phyloP scores from a whole-genome alignment of 2,797 vertebrate species.

The Furcifer pardalis region DNA sequence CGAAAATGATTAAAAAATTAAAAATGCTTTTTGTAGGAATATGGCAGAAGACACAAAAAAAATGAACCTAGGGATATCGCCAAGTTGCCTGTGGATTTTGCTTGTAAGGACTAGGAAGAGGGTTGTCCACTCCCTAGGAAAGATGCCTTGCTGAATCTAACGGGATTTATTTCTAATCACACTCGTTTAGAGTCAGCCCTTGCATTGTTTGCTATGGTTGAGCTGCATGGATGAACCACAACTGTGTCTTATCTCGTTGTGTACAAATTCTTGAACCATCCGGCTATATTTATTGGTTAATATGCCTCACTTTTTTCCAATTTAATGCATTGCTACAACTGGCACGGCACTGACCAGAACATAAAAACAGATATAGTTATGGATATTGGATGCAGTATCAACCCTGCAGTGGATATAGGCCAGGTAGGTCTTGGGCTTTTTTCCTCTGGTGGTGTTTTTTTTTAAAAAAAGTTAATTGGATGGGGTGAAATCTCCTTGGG shows the following conservation, averaged over 20 bases:
- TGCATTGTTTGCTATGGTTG: not conserved
- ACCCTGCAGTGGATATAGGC: slow-evolving; percentile 78
- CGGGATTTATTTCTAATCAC: not conserved
- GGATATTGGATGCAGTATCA: slow-evolving; percentile 77
- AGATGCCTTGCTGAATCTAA: too few species aligned
- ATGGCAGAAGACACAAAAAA: too few species aligned
- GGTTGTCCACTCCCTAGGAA: too few species aligned
- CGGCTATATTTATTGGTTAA: not conserved
- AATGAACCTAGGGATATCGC: too few species aligned
- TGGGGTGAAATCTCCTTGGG: not conserved
- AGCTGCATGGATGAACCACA: not conserved
- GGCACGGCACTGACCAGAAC: slow-evolving; percentile 67
- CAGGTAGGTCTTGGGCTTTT: slow-evolving; percentile 70
- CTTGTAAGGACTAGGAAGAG: too few species aligned
- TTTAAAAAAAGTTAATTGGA: too few species aligned
- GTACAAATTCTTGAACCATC: not conserved
- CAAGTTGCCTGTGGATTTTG: too few species aligned
- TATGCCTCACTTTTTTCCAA: not conserved
- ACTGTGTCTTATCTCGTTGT: too few species aligned
- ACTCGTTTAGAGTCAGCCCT: not conserved
- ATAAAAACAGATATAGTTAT: slow-evolving; percentile 80
- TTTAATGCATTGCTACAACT: not conserved
- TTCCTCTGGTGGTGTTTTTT: slow-evolving; percentile 9
- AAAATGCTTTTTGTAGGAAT: too few species aligned
- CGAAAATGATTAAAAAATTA: too few species aligned